Evolutionary conservation across 37 sponge, comb jelly and placozoan genomes (phyloP).

Genomic region (Tethya wilhelma): DNA sequence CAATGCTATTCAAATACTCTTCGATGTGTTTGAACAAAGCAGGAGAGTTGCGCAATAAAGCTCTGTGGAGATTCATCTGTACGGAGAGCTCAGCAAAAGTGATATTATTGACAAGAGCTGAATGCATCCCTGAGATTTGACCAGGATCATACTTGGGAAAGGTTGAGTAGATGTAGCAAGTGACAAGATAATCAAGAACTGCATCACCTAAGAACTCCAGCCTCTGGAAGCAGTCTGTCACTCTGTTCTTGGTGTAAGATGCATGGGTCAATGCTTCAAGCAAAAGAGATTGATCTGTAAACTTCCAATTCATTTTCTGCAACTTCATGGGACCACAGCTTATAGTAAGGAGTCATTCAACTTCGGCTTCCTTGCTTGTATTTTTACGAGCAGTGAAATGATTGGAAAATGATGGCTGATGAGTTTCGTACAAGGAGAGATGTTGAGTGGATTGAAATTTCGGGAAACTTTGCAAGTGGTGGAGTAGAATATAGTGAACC

Average conservation of each 20-base stretch:
- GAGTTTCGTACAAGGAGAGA: slow-evolving; percentile 3
- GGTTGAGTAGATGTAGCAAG: slow-evolving; percentile 71
- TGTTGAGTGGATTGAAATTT: neutral
- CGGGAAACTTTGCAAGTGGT: neutral
- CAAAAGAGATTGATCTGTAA: slow-evolving; percentile 70
- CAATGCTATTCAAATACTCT: slow-evolving; percentile 17
- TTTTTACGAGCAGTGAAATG: slow-evolving; percentile 25
- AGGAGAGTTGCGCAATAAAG: slow-evolving; percentile 61
- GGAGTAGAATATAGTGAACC: too few relatives aligned
- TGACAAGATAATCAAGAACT: slow-evolving; percentile 90
- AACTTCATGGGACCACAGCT: too few relatives aligned
- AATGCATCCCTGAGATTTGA: slow-evolving; percentile 77
- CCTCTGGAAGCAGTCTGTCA: slow-evolving; percentile 92
- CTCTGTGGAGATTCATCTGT: slow-evolving; percentile 37
- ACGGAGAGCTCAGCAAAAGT: slow-evolving; percentile 78
- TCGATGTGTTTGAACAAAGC: slow-evolving; percentile 53
- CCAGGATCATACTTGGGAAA: slow-evolving; percentile 77
- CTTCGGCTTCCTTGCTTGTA: too few relatives aligned
- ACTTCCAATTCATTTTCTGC: slow-evolving; percentile 75
- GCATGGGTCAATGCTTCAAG: slow-evolving; percentile 95
- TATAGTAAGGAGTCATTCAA: neutral
- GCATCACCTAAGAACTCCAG: slow-evolving; percentile 99
- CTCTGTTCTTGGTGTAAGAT: slow-evolving; percentile 84
- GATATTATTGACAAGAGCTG: slow-evolving; percentile 93
- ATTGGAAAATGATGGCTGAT: neutral